Percentiles rank a stretch among this genome's conserved stretches.
Conservation (phyloP, 2,888 invertebrate species). For the Chesias legatella region DNA sequence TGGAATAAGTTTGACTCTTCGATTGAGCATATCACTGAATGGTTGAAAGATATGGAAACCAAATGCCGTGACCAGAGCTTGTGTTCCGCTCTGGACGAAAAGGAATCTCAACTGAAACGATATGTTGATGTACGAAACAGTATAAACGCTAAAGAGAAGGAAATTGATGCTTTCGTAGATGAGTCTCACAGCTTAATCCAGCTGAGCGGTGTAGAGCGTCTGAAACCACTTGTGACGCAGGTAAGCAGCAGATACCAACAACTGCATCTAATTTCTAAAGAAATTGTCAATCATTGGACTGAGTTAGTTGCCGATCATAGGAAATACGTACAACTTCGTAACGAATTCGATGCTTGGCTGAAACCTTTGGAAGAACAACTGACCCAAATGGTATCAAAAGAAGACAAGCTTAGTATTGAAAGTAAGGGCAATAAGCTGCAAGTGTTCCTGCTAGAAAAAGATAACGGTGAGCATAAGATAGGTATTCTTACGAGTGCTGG, state of each 20-base stretch:
- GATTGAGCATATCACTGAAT: slow-evolving; percentile 89
- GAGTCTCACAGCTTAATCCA: slow-evolving; percentile 92
- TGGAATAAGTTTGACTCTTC: slow-evolving; percentile 94
- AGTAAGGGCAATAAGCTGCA: slow-evolving; percentile 85
- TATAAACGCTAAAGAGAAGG: slow-evolving; percentile 89
- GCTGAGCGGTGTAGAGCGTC: slow-evolving; percentile 89
- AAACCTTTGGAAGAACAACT: slow-evolving; percentile 85
- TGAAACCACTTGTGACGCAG: slow-evolving; percentile 93
- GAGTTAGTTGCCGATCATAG: slow-evolving; percentile 91
- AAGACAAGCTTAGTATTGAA: slow-evolving; percentile 83
- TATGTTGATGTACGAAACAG: slow-evolving; percentile 88
- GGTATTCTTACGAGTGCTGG: slow-evolving; percentile 87
- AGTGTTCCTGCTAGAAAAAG: slow-evolving; percentile 87
- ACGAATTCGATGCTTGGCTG: slow-evolving; percentile 89
- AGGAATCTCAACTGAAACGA: slow-evolving; percentile 85
- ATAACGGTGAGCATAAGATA: slow-evolving; percentile 90
- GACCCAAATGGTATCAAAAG: slow-evolving; percentile 82
- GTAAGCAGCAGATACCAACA: slow-evolving; percentile 93
- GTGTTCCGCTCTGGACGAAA: slow-evolving; percentile 89
- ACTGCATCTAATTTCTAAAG: slow-evolving; percentile 89
- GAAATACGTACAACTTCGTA: slow-evolving; percentile 86
- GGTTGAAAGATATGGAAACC: slow-evolving; percentile 92
- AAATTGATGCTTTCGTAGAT: slow-evolving; percentile 93
- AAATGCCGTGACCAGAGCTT: slow-evolving; percentile 92
- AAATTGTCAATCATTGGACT: slow-evolving; percentile 91